Conservation (phyloP, 2,113 vertebrate species). For the Pachycephala philippinensis region DNA sequence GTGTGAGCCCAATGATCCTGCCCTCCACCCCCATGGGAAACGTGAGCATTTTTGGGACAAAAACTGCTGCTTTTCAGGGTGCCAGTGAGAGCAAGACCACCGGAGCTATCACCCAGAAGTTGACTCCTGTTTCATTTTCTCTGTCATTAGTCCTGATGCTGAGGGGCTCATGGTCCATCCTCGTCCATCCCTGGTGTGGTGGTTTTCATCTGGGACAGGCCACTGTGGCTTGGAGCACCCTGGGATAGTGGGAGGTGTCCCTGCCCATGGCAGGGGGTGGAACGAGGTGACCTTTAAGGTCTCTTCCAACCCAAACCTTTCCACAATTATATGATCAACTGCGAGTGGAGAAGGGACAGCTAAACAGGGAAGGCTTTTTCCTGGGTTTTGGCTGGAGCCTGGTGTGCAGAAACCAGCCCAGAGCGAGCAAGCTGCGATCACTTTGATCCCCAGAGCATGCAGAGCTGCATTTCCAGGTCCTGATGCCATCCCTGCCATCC, state of each 20-base stretch:
- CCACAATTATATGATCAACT: not conserved
- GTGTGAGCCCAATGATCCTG: not conserved
- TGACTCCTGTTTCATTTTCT: not conserved
- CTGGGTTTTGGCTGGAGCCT: not conserved
- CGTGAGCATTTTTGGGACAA: not conserved
- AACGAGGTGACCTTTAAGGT: not conserved
- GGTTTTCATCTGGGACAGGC: not conserved
- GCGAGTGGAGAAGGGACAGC: not conserved
- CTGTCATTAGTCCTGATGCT: not conserved
- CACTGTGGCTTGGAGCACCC: not conserved
- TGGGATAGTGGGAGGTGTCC: not conserved
- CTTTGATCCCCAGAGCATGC: not conserved
- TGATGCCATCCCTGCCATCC: not conserved
- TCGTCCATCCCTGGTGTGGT: not conserved
- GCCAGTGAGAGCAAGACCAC: not conserved
- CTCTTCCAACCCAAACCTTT: not conserved
- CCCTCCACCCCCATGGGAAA: not conserved
- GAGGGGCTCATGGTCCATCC: not conserved
- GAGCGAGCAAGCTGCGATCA: not conserved
- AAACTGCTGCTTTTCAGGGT: not conserved
- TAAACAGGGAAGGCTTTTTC: not conserved
- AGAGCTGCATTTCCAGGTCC: not conserved
- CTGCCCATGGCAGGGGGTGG: not conserved
- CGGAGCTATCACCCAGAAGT: not conserved
- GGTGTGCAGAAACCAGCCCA: not conserved